These are phyloP conservation scores for Pollenia angustigena DNA, from an alignment of 2,888 invertebrate species.

Conservation along the genomic window DNA sequence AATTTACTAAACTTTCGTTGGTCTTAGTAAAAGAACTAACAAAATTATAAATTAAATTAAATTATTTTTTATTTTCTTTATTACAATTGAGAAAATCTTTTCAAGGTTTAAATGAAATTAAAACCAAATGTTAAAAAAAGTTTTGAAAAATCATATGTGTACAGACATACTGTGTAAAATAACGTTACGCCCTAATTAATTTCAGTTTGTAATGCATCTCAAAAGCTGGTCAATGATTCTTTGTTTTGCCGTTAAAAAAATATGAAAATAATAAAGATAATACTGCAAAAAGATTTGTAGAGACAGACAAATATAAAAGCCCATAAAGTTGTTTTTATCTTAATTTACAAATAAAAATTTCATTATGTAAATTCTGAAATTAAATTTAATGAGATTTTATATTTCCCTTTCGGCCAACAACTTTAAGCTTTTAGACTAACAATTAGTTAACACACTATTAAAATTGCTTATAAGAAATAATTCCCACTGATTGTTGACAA, in stretches of 20 bases:
- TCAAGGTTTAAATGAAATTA: constrained; percentile 23
- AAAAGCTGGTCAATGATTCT: constrained; percentile 25
- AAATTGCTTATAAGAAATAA: not conserved
- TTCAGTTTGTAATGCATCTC: constrained; percentile 15
- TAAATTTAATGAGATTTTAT: not conserved
- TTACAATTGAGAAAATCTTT: not conserved
- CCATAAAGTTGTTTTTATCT: not conserved
- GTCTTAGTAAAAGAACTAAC: not conserved
- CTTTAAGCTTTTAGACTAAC: not conserved
- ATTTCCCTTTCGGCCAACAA: not conserved
- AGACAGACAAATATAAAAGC: not conserved
- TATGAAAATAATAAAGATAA: not conserved
- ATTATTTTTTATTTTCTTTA: not conserved
- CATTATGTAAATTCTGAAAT: not conserved
- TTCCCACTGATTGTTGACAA: not conserved
- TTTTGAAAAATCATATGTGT: not conserved
- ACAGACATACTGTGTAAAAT: not conserved
- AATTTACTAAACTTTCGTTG: no score
- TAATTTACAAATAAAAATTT: not conserved
- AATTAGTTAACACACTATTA: not conserved
- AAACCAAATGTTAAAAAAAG: not conserved
- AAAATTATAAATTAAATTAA: not conserved
- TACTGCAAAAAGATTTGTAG: not conserved
- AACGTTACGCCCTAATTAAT: constrained; percentile 34
- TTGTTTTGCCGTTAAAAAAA: not conserved